Conservation (phyloP, 2,113 vertebrate species). For the Lampris incognitus region DNA sequence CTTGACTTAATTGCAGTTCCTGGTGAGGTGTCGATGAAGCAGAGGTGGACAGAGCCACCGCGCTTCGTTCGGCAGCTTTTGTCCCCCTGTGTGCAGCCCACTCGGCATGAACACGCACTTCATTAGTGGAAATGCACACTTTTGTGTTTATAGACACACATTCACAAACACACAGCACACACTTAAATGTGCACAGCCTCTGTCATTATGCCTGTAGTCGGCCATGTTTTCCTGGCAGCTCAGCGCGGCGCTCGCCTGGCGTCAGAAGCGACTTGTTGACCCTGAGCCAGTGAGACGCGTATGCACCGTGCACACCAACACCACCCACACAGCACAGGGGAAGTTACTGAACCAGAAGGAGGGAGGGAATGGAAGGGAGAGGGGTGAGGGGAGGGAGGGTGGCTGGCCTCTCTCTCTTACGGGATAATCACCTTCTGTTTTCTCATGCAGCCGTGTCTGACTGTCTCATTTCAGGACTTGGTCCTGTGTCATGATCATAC, state of each 20-base stretch:
- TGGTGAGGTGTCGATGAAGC: constrained; percentile 50
- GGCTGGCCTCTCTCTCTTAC: background rate
- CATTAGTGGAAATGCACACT: background rate
- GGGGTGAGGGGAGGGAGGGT: too few species aligned
- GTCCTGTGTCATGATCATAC: too few species aligned
- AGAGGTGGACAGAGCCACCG: constrained; percentile 64
- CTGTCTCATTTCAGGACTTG: too few species aligned
- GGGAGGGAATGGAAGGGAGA: background rate
- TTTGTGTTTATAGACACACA: background rate
- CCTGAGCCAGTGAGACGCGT: constrained; percentile 28
- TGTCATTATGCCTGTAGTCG: constrained; percentile 59
- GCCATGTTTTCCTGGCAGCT: constrained; percentile 51
- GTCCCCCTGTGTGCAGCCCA: constrained; percentile 45
- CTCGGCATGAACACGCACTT: constrained; percentile 37
- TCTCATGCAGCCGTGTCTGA: too few species aligned
- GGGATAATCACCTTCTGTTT: too few species aligned
- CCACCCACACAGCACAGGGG: constrained; percentile 8
- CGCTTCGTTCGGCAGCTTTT: constrained; percentile 57
- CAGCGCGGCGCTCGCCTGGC: constrained; percentile 46
- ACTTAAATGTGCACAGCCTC: constrained; percentile 18
- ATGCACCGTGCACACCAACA: background rate
- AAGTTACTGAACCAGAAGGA: constrained; percentile 28
- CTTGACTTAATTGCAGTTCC: too few species aligned
- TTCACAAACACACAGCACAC: background rate
- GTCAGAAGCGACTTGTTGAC: constrained; percentile 47